A percentile compares a stretch with the other conserved stretches of the same genome.
Conservation (phyloP, 2,113 vertebrate species). For the Heterocephalus glaber region DNA sequence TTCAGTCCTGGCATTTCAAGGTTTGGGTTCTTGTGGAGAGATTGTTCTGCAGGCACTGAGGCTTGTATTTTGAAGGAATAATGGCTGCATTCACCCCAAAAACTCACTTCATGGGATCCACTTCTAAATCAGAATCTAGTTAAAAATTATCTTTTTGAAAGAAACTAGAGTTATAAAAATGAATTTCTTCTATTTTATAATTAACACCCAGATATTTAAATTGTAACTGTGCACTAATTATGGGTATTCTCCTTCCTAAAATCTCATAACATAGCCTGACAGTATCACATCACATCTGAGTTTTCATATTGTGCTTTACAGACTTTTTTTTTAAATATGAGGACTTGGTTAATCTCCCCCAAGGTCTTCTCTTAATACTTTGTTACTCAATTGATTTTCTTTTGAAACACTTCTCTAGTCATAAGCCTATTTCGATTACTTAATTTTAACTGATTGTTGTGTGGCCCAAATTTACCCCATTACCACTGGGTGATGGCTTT, state of each 20-base stretch:
- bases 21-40: background rate
- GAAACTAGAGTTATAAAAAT: background rate
- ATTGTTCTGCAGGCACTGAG: background rate
- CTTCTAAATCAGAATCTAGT: background rate
- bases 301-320: background rate
- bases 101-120: background rate
- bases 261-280: background rate
- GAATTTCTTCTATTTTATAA: background rate
- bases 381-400: background rate
- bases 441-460: background rate
- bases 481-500: background rate
- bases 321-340: background rate
- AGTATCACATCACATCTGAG: background rate
- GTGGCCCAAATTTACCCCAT: background rate
- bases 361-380: background rate
- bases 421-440: background rate
- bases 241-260: background rate
- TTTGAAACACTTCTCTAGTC: background rate
- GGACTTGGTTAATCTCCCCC: background rate
- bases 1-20: background rate
- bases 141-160: background rate
- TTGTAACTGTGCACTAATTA: background rate
- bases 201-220: background rate
- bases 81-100: background rate
- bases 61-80: background rate